Evolutionary conservation across 2,888 invertebrate genomes (phyloP), one percentile per base, ranked within the genome.

Genomic region (Charanyca ferruginea): DNA sequence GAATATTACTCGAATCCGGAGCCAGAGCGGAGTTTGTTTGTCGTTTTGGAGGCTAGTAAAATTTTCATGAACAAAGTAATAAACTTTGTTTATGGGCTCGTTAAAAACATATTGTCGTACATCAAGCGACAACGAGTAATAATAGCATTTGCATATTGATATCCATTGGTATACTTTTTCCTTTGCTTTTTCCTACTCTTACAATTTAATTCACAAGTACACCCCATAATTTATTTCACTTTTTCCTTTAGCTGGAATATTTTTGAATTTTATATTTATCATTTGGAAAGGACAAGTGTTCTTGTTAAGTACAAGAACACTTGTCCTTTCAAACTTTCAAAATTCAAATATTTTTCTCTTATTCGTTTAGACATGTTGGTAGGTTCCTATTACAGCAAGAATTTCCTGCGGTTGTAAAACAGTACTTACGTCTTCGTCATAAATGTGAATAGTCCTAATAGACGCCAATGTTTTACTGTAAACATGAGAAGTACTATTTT

Each of bases 1-100:
- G 66, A 83, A 79, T 73, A 85, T 84, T 82, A 78, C 68, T 71
- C 69, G 77, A 79, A 81, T 84, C 83, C 78, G 70, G 73, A 63
- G 68, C 58, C 48, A 44, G n/a, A n/a, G 62, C 69, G 66, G 66
- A 82, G 80, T 85, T 82, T 86, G 84, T 89, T 80, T 86, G 84
- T 89, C 86, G 80, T 88, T 87, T 84, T 80, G 80, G 68, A 77
- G 80, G 85, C 84, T 82, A 88, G 81, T 88, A 87, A 89, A 87
- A 85, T 85, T 83, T 89, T 90, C 83, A 89, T 83, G 87, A 83
- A 81, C 83, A 74, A 77, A 77, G 85, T 81, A 84, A 86, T 89
- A 88, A 89, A 87, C 64, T 73, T 79, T 83, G 87, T 90, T 89
- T 87, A 89, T 83, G 83, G 66, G 75, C 81, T 86, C 88, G 86